These are phyloP conservation scores for Andinoacara biseriatus DNA, from an alignment of 2,113 vertebrate species.

Conservation along the genomic window DNA sequence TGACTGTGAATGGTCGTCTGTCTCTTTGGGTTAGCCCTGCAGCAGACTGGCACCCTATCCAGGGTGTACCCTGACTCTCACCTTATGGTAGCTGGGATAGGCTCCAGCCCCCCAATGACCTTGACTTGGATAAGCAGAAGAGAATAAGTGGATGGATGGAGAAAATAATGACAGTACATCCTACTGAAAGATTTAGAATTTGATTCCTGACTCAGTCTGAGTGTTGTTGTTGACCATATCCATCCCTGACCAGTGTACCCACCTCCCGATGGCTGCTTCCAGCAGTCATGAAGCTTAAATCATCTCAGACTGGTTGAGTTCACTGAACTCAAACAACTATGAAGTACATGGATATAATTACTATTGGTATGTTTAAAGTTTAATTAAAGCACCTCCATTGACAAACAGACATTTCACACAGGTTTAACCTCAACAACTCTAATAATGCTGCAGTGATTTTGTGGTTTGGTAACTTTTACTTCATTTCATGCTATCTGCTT, in stretches of 20 bases:
- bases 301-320: neutral
- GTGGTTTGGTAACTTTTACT: conserved; percentile 15
- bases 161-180: neutral
- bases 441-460: neutral
- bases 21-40: no score
- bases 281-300: neutral
- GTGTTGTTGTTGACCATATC: neutral
- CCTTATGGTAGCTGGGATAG: no score
- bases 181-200: no score
- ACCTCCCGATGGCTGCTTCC: neutral
- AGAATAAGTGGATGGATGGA: no score
- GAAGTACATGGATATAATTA: neutral
- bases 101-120: no score
- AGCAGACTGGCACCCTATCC: no score
- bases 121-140: no score
- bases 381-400: neutral
- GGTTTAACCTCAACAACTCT: neutral
- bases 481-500: conserved; percentile 12
- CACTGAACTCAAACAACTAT: neutral
- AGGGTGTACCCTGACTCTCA: no score
- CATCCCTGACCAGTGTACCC: neutral
- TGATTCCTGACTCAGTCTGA: neutral
- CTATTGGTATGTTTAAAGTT: conserved; percentile 3
- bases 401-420: neutral
- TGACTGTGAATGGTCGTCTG: no score